Conservation (phyloP, 2,888 invertebrate species). For the Ochropacha duplaris region DNA sequence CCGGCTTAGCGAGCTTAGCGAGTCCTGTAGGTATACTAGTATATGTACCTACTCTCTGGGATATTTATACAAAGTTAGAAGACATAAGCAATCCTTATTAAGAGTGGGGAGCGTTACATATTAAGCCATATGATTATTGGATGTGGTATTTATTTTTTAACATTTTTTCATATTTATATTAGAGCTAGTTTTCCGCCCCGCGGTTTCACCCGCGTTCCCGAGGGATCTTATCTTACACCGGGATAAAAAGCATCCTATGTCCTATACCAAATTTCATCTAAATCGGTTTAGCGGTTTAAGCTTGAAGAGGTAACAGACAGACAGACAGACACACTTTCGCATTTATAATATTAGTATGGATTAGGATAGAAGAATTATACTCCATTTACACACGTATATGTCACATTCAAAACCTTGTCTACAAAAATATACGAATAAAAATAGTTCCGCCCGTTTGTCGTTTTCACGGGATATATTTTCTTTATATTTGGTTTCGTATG, state of each 20-base stretch:
- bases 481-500: neutral
- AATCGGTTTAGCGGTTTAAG: too few species aligned
- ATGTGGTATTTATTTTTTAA: neutral
- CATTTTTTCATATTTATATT: too few species aligned
- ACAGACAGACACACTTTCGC: too few species aligned
- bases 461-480: neutral
- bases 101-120: neutral
- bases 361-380: neutral
- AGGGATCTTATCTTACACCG: too few species aligned
- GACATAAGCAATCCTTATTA: neutral
- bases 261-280: neutral
- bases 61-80: constrained; percentile 1
- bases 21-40: too few species aligned
- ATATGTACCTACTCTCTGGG: neutral
- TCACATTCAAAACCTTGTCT: neutral
- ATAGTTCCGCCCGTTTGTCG: neutral
- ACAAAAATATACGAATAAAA: neutral
- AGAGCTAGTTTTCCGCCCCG: too few species aligned
- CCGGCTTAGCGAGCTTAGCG: neutral
- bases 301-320: too few species aligned
- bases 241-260: too few species aligned
- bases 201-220: too few species aligned
- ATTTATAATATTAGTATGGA: too few species aligned
- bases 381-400: neutral
- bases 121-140: neutral